Evolutionary conservation across 2,113 vertebrate genomes (phyloP).

Genomic region (Ptychochromis oligacanthus): DNA sequence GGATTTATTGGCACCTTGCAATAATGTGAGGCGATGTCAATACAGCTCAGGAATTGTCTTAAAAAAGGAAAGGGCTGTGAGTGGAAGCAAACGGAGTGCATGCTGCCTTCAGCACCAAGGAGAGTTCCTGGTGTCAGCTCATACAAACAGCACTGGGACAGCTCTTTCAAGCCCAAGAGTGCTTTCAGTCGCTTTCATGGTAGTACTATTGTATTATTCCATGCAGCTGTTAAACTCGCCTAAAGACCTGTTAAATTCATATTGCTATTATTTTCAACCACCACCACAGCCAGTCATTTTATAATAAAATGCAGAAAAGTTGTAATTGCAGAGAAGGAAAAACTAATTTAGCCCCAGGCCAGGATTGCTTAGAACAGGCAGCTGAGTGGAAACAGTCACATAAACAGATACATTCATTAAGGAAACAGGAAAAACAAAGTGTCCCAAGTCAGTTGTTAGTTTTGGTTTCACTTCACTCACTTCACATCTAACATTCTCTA

Average conservation of each 20-base stretch:
- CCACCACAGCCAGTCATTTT: not conserved
- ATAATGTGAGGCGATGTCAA: slow-evolving; percentile 66
- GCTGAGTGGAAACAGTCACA: not conserved
- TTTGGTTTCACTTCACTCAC: not conserved
- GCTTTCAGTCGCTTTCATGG: slow-evolving; percentile 37
- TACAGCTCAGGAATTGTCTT: slow-evolving; percentile 58
- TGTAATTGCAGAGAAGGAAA: not conserved
- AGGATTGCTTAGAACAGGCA: not conserved
- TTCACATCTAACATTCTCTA: not conserved
- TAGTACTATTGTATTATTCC: not conserved
- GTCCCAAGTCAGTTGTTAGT: not conserved
- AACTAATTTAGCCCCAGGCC: not conserved
- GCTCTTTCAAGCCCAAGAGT: slow-evolving; percentile 32
- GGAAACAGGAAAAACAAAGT: not conserved
- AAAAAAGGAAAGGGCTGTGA: slow-evolving; percentile 14
- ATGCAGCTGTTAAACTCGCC: not conserved
- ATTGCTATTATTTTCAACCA: not conserved
- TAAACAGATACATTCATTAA: not conserved
- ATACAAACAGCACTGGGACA: slow-evolving; percentile 48
- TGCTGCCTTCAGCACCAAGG: slow-evolving; percentile 67
- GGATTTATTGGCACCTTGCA: slow-evolving; percentile 71
- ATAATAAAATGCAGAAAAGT: not conserved
- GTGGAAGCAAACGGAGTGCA: not conserved
- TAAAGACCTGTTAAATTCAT: slow-evolving; percentile 13
- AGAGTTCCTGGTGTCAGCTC: slow-evolving; percentile 48